phyloP scores from a whole-genome alignment of 2,888 invertebrate species.

The Alloplasta piceator region DNA sequence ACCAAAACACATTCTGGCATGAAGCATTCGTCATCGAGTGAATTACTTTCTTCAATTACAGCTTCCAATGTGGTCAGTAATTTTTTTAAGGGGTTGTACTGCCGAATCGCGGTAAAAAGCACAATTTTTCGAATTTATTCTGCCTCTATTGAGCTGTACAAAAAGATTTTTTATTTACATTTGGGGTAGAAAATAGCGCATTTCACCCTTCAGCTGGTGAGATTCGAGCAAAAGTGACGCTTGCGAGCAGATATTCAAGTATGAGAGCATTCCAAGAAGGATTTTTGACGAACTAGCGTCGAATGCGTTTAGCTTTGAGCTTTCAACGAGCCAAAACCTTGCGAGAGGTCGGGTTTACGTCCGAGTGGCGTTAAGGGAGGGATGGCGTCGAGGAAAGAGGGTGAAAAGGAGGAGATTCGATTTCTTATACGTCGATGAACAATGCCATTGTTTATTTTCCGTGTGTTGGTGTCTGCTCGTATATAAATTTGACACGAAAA shows the following conservation, averaged over 20 bases:
- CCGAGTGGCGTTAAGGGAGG: slow-evolving; percentile 40
- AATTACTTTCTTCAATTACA: too few relatives aligned
- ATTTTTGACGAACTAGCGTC: slow-evolving; percentile 36
- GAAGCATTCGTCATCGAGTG: too few relatives aligned
- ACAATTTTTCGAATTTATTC: too few relatives aligned
- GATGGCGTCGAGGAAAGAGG: neutral
- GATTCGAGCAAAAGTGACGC: neutral
- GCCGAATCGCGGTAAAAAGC: too few relatives aligned
- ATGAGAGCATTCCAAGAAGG: slow-evolving; percentile 46
- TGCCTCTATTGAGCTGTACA: too few relatives aligned
- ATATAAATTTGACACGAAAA: neutral
- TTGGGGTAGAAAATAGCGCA: too few relatives aligned
- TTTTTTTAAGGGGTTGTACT: too few relatives aligned
- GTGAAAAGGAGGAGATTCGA: neutral
- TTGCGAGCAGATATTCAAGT: slow-evolving; percentile 16
- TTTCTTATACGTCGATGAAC: slow-evolving; percentile 54
- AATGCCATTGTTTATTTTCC: slow-evolving; percentile 52
- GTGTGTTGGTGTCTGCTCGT: neutral
- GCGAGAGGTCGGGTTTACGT: slow-evolving; percentile 13
- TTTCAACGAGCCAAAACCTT: slow-evolving; percentile 14
- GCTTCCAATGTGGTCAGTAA: too few relatives aligned
- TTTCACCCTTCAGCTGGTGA: too few relatives aligned
- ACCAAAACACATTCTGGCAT: too few relatives aligned
- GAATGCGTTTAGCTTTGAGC: slow-evolving; percentile 46
- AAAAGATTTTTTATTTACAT: too few relatives aligned